Conservation (phyloP, 2,888 invertebrate genomes). For the Dione juno region DNA sequence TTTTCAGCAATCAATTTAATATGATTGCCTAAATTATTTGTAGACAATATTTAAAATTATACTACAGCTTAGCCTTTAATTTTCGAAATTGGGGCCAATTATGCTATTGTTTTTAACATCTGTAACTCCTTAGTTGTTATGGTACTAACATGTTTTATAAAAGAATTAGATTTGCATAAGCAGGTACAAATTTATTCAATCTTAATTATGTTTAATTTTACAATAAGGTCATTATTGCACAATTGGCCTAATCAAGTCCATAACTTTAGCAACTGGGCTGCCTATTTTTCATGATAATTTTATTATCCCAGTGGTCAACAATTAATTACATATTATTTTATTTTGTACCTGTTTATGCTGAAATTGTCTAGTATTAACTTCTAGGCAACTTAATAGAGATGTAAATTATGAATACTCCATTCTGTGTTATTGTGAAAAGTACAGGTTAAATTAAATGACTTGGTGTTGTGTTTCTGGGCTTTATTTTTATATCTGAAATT, state of each 20-base stretch:
- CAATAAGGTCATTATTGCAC: not conserved
- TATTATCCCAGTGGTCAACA: not conserved
- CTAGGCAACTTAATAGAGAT: slow-evolving; percentile 2
- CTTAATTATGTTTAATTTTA: not conserved
- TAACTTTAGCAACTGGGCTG: not conserved
- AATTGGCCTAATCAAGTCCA: not conserved
- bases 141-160: not conserved
- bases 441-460: slow-evolving; percentile 13
- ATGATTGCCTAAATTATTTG: not conserved
- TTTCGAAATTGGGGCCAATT: not conserved
- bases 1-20: not conserved
- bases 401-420: slow-evolving; percentile 9
- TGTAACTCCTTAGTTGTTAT: not conserved
- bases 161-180: not conserved
- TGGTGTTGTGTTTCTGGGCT: slow-evolving; percentile 20
- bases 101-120: not conserved
- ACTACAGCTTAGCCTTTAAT: not conserved
- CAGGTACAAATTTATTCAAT: slow-evolving; percentile 10
- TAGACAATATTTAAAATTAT: not conserved
- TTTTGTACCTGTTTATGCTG: slow-evolving; percentile 10
- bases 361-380: not conserved
- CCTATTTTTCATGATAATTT: not conserved
- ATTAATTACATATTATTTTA: not conserved
- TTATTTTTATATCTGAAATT: not conserved
- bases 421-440: slow-evolving; percentile 12